Evolutionary conservation across 2,113 vertebrate species (phyloP).

Genomic region (Probosciger aterrimus): DNA sequence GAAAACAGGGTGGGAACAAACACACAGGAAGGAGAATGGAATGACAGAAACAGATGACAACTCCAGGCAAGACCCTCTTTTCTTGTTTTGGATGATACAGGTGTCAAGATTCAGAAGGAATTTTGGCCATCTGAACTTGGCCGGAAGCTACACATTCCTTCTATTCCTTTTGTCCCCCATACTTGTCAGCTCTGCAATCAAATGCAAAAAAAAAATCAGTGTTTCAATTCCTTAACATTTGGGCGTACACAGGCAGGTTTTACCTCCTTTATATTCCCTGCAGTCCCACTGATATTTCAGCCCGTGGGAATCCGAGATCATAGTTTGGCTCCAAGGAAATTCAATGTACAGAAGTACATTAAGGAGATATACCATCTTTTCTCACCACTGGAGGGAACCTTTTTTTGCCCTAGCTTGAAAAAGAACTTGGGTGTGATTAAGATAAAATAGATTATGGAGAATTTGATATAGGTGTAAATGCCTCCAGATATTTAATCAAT

Average conservation of each 20-base stretch:
- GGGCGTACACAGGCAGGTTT: not conserved
- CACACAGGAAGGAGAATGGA: not conserved
- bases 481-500: conserved; percentile 50
- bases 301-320: not conserved
- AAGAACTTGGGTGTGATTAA: conserved; percentile 40
- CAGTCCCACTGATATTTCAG: not conserved
- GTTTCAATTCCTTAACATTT: not conserved
- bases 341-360: not conserved
- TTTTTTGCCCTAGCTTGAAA: conserved; percentile 23
- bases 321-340: not conserved
- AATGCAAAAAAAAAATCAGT: not conserved
- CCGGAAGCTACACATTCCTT: not conserved
- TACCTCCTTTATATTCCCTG: not conserved
- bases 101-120: not conserved
- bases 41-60: not conserved
- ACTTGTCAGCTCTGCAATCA: not conserved
- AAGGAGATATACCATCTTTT: not conserved
- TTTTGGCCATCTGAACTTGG: not conserved
- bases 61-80: not conserved
- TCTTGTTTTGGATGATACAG: not conserved
- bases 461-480: conserved; percentile 26
- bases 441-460: conserved; percentile 50
- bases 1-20: not conserved
- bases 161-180: not conserved
- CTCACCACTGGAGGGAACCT: not conserved